Conservation (phyloP, 2,888 invertebrate genomes). For the Rosalia funebris region DNA sequence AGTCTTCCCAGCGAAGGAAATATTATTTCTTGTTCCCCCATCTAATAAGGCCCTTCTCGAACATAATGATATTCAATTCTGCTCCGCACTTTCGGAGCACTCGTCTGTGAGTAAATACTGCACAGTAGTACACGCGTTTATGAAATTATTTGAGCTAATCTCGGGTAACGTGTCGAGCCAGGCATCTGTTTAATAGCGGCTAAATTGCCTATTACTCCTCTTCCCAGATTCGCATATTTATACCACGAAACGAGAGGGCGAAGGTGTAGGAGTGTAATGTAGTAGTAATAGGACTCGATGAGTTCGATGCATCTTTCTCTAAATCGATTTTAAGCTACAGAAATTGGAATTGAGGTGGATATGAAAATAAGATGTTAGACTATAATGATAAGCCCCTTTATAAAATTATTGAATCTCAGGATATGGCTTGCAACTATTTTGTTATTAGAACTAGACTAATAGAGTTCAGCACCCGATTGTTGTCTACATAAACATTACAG, state of each 20-base stretch:
- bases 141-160: slow-evolving; percentile 19
- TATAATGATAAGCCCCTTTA: too few species aligned
- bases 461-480: too few species aligned
- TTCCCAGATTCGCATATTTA: slow-evolving; percentile 13
- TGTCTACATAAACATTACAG: too few species aligned
- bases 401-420: too few species aligned
- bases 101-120: slow-evolving; percentile 5
- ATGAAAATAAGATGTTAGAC: too few species aligned
- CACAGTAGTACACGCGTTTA: slow-evolving; percentile 6
- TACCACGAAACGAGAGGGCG: neutral
- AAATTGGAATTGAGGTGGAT: too few species aligned
- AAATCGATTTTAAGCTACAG: too few species aligned
- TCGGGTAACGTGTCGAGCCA: slow-evolving; percentile 18
- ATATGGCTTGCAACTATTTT: too few species aligned
- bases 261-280: too few species aligned
- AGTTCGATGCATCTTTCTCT: too few species aligned
- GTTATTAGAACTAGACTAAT: too few species aligned
- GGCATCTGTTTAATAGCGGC: slow-evolving; percentile 22
- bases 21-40: neutral
- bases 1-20: neutral
- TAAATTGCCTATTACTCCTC: slow-evolving; percentile 21
- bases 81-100: neutral
- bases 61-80: slow-evolving; percentile 10
- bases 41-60: neutral
- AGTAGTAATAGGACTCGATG: too few species aligned